Percentiles rank a stretch among this genome's conserved stretches.
Conservation (phyloP, 2,113 vertebrate genomes). For the Leiothrix lutea region DNA sequence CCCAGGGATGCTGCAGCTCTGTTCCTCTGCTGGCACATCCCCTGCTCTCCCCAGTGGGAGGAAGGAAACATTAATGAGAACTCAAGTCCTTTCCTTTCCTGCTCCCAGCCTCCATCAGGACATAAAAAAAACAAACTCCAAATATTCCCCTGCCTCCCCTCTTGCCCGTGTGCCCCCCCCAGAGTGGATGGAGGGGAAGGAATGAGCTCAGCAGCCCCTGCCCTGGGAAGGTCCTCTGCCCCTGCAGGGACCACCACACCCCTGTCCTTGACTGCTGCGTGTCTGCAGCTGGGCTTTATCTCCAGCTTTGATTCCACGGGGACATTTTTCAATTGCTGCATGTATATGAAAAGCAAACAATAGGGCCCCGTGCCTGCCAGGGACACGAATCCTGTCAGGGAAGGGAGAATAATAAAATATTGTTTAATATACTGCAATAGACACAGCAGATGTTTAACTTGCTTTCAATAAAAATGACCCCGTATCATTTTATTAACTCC, state of each 20-base stretch:
- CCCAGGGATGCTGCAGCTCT: neutral
- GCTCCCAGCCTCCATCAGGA: neutral
- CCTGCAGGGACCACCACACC: rapidly evolving
- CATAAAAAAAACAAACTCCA: neutral
- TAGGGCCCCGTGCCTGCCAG: neutral
- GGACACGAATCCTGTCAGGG: neutral
- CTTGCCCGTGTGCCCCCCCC: neutral
- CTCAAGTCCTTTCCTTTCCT: neutral
- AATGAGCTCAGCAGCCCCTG: neutral
- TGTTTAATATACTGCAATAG: neutral
- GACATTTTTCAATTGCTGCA: neutral
- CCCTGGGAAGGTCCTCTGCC: neutral
- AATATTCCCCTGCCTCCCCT: neutral
- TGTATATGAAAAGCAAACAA: neutral
- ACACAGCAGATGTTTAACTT: neutral
- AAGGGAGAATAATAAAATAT: neutral
- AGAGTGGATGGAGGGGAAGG: rapidly evolving
- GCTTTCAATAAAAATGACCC: neutral
- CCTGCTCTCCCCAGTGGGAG: neutral
- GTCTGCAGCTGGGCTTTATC: neutral
- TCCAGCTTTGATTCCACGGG: neutral
- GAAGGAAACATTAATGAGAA: neutral
- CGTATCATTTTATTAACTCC: neutral
- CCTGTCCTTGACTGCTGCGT: neutral
- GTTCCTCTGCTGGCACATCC: neutral